These are phyloP conservation scores for Caradrina kadenii DNA, from an alignment of 2,888 invertebrate genomes.

Conservation along the genomic window DNA sequence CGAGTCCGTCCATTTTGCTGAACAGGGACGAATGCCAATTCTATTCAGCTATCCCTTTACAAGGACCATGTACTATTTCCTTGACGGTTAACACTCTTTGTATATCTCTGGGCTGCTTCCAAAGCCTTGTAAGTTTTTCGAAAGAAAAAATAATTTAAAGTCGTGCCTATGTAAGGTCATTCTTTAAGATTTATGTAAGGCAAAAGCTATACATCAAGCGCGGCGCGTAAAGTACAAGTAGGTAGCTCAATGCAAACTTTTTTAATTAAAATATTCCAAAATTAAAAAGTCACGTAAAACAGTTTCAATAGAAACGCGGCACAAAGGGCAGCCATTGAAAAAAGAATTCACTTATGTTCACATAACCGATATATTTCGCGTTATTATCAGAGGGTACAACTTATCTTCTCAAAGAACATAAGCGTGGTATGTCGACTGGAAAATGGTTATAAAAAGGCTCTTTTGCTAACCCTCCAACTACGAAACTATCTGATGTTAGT, in stretches of 20 bases:
- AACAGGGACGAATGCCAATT: constrained; percentile 51
- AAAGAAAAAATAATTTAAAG: background rate
- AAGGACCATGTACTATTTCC: constrained; percentile 31
- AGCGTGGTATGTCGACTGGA: constrained; percentile 58
- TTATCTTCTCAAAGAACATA: constrained; percentile 44
- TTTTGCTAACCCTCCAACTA: constrained; percentile 55
- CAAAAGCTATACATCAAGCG: background rate
- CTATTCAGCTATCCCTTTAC: constrained; percentile 38
- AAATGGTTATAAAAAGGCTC: constrained; percentile 61
- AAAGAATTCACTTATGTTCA: constrained; percentile 49
- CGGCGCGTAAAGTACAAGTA: background rate
- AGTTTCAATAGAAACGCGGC: constrained; percentile 16
- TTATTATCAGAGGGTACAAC: constrained; percentile 45
- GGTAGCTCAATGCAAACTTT: constrained; percentile 4
- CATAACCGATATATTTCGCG: constrained; percentile 47
- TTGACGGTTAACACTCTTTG: constrained; percentile 45
- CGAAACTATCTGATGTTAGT: constrained; percentile 58
- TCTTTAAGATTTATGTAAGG: background rate
- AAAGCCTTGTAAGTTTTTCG: background rate
- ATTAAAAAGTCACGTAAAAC: constrained; percentile 7
- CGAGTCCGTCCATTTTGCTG: constrained; percentile 40
- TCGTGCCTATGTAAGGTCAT: background rate
- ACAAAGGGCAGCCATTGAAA: constrained; percentile 30
- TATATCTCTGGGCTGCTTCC: constrained; percentile 17
- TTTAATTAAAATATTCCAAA: background rate